Evolutionary conservation across 2,113 vertebrate genomes (phyloP).

Genomic region (Alectura lathami): DNA sequence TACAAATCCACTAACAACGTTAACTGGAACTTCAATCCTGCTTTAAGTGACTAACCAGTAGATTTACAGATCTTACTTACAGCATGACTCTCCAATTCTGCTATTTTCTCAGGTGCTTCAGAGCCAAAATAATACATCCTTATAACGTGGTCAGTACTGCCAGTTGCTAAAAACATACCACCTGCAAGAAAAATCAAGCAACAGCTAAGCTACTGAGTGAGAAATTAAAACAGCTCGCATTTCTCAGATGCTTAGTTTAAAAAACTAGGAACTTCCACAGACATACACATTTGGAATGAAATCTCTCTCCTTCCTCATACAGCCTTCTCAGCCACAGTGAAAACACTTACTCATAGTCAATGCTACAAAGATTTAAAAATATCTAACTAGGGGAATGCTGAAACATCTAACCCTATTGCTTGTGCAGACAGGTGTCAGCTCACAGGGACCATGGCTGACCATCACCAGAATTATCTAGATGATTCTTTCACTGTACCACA

Average conservation of each 20-base stretch:
- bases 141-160: constrained; percentile 96
- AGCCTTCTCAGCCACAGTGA: background rate
- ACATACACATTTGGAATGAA: background rate
- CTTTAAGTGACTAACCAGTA: background rate
- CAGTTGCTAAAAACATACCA: constrained; percentile 96
- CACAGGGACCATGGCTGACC: background rate
- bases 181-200: constrained; percentile 76
- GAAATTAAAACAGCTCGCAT: background rate
- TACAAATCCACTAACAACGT: background rate
- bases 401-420: background rate
- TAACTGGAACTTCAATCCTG: background rate
- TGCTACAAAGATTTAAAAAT: background rate
- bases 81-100: constrained; percentile 92
- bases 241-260: background rate
- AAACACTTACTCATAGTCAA: background rate
- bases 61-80: constrained; percentile 76
- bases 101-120: constrained; percentile 90
- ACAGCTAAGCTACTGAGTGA: background rate
- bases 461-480: background rate
- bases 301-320: background rate
- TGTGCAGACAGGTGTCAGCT: rapidly evolving
- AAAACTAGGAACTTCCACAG: background rate
- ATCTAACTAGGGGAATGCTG: background rate
- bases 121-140: constrained; percentile 96
- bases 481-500: background rate